phyloP scores from a whole-genome alignment of 2,113 vertebrate species.

The Trematomus loennbergii region DNA sequence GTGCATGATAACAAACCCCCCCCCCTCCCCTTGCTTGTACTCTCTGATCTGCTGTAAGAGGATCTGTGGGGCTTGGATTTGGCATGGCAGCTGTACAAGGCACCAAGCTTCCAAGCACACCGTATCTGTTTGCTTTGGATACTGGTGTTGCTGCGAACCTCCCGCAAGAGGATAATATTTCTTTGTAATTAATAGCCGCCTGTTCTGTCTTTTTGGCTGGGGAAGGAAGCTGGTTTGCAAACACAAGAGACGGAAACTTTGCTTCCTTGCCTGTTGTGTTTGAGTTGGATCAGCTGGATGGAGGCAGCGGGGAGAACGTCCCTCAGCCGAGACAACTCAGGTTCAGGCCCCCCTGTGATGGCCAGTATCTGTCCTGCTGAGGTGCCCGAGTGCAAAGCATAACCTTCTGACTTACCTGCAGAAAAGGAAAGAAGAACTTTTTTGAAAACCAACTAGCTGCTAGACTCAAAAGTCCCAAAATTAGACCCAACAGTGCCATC shows the following conservation, averaged over 20 bases:
- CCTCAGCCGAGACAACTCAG: conserved; percentile 1
- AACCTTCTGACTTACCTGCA: conserved; percentile 4
- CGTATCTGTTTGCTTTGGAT: conserved; percentile 78
- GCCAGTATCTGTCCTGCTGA: not conserved
- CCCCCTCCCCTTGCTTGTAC: conserved; percentile 1
- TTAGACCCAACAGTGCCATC: not conserved
- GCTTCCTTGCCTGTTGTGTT: conserved; percentile 45
- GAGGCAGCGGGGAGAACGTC: conserved; percentile 10
- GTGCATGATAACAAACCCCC: conserved; percentile 52
- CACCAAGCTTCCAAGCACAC: conserved; percentile 68
- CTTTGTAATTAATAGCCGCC: conserved; percentile 75
- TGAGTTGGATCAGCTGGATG: conserved; percentile 57
- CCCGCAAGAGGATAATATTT: conserved; percentile 72
- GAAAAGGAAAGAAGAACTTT: not conserved
- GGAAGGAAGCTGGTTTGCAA: conserved; percentile 59
- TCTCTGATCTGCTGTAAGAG: conserved; percentile 75
- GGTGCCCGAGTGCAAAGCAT: conserved; percentile 5
- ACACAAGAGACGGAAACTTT: conserved; percentile 62
- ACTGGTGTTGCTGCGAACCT: conserved; percentile 69
- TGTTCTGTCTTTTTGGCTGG: conserved; percentile 55
- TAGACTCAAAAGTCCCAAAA: not conserved
- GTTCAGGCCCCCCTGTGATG: not conserved
- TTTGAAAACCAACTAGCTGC: too few species aligned
- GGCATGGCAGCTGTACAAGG: conserved; percentile 73
- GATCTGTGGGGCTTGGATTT: conserved; percentile 74